phyloP scores from a whole-genome alignment of 2,888 invertebrate species.

The Myopa testacea region DNA sequence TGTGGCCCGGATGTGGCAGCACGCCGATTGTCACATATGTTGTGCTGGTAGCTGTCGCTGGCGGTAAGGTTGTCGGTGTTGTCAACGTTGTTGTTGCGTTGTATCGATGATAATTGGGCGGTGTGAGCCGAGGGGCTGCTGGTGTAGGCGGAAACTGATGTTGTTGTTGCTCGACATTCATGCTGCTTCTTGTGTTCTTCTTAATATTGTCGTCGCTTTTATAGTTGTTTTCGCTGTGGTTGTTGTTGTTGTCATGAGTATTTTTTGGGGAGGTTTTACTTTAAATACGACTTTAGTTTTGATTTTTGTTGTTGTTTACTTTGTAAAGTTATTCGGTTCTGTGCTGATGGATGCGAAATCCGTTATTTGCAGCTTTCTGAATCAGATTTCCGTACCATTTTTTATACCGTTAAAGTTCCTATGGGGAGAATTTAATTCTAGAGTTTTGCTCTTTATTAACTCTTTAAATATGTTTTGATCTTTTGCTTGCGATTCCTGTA shows the following conservation, averaged over 20 bases:
- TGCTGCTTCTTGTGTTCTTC: constrained; percentile 48
- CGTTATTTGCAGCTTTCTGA: not conserved
- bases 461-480: too few relatives aligned
- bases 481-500: too few relatives aligned
- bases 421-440: too few relatives aligned
- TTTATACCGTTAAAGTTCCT: too few relatives aligned
- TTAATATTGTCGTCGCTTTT: constrained; percentile 49
- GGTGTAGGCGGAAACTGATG: constrained; percentile 41
- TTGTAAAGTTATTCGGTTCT: not conserved
- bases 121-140: constrained; percentile 17
- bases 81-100: constrained; percentile 27
- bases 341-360: not conserved
- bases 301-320: not conserved
- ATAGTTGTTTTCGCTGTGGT: constrained; percentile 28
- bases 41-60: constrained; percentile 36
- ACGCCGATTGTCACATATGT: constrained; percentile 57
- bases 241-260: constrained; percentile 45
- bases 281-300: constrained; percentile 3
- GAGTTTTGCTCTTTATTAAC: too few relatives aligned
- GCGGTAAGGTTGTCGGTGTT: constrained; percentile 10
- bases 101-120: constrained; percentile 32
- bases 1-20: constrained; percentile 34
- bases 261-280: constrained; percentile 29
- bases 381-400: too few relatives aligned
- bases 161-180: constrained; percentile 53